phyloP scores from a whole-genome alignment of 2,888 invertebrate genomes.

The Aplocera efformata region DNA sequence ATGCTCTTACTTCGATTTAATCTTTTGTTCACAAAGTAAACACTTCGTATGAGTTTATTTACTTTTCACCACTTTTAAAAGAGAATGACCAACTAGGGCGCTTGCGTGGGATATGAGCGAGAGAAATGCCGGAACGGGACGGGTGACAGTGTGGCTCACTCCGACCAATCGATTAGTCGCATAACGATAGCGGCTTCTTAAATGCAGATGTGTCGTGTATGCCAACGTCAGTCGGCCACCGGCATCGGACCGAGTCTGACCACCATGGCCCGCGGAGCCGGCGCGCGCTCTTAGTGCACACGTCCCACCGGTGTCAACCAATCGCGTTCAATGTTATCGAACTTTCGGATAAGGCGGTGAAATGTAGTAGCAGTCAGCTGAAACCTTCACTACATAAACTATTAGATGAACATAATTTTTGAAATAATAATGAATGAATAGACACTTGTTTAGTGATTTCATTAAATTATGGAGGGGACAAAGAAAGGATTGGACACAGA shows the following conservation, averaged over 20 bases:
- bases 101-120: slow-evolving; percentile 64
- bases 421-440: slow-evolving; percentile 11
- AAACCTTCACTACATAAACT: slow-evolving; percentile 11
- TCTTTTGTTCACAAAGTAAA: slow-evolving; percentile 60
- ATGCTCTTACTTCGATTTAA: slow-evolving; percentile 41
- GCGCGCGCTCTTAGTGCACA: slow-evolving; percentile 49
- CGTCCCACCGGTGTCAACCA: slow-evolving; percentile 47
- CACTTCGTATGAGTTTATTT: slow-evolving; percentile 73
- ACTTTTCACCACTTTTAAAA: slow-evolving; percentile 75
- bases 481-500: slow-evolving; percentile 62
- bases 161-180: slow-evolving; percentile 81
- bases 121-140: slow-evolving; percentile 56
- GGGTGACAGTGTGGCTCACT: slow-evolving; percentile 68
- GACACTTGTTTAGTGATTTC: slow-evolving; percentile 56
- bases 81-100: slow-evolving; percentile 50
- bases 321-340: slow-evolving; percentile 45
- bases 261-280: slow-evolving; percentile 52
- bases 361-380: slow-evolving; percentile 28
- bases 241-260: slow-evolving; percentile 59
- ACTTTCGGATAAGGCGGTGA: slow-evolving; percentile 32
- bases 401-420: slow-evolving; percentile 4
- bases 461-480: slow-evolving; percentile 70
- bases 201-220: slow-evolving; percentile 79
- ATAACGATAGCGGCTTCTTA: slow-evolving; percentile 81
- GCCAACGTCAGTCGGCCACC: slow-evolving; percentile 74